These are phyloP conservation scores for Leptobrachium leishanense DNA, from an alignment of 2,113 vertebrate genomes.

Conservation along the genomic window DNA sequence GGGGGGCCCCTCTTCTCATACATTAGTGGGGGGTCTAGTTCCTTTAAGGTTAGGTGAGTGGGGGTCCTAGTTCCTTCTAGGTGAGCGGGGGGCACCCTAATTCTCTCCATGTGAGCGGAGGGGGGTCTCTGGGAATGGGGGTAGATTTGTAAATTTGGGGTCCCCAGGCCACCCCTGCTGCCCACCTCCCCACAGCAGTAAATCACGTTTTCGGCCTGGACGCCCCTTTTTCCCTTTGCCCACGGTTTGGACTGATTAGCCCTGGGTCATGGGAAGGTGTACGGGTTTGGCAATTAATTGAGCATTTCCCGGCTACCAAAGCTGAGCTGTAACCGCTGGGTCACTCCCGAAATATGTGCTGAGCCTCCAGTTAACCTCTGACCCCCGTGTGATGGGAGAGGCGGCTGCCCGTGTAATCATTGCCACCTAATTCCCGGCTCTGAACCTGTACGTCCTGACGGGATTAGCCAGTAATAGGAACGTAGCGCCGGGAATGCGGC, in stretches of 20 bases:
- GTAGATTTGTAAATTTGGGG: too few species aligned
- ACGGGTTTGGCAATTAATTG: not conserved
- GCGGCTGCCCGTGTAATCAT: not conserved
- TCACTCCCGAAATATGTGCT: not conserved
- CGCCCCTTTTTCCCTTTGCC: not conserved
- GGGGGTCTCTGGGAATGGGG: too few species aligned
- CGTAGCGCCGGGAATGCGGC: too few species aligned
- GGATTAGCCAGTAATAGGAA: not conserved
- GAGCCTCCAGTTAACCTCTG: not conserved
- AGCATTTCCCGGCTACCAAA: not conserved
- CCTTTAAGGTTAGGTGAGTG: too few species aligned
- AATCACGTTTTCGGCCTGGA: not conserved
- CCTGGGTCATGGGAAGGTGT: not conserved
- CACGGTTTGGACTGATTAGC: not conserved
- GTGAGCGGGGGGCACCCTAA: too few species aligned
- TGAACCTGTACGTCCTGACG: not conserved
- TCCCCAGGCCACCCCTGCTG: too few species aligned
- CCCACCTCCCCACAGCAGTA: too few species aligned
- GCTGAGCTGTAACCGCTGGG: not conserved
- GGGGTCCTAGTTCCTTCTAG: too few species aligned
- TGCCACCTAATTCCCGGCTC: not conserved
- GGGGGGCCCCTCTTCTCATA: too few species aligned
- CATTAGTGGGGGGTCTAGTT: too few species aligned
- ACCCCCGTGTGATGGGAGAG: not conserved
- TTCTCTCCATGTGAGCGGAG: too few species aligned